Conservation (phyloP, 2,113 vertebrate species). For the Myotis yumanensis region DNA sequence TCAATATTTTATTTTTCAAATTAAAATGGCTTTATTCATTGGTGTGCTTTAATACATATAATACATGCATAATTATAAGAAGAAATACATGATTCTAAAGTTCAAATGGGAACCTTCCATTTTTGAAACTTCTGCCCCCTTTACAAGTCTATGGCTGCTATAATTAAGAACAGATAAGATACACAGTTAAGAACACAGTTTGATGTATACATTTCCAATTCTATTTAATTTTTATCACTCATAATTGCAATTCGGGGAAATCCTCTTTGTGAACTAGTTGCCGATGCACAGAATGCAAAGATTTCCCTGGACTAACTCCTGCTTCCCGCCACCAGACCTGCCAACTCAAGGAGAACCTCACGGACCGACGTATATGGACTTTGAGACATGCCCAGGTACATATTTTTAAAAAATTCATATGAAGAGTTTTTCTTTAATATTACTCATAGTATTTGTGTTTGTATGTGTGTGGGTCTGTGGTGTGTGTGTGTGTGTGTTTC, state of each 20-base stretch:
- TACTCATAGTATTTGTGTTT: neutral
- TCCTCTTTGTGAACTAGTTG: neutral
- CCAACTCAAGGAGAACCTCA: neutral
- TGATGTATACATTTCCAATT: neutral
- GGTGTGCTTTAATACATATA: neutral
- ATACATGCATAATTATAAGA: neutral
- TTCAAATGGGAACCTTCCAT: neutral
- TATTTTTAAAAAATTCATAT: neutral
- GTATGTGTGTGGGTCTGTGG: neutral
- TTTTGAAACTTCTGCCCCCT: neutral
- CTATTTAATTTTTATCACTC: neutral
- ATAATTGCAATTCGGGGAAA: neutral
- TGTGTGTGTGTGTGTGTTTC: neutral
- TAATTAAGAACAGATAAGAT: neutral
- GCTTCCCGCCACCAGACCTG: neutral
- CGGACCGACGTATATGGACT: neutral
- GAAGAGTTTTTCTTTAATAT: neutral
- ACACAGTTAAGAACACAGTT: neutral
- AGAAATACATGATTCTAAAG: neutral
- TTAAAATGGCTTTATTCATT: neutral
- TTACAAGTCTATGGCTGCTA: neutral
- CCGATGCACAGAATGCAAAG: neutral
- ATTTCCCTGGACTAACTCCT: neutral
- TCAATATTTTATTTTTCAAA: slow-evolving; percentile 11
- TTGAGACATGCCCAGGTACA: neutral